Base-by-base conservation (phyloP, 2,797 vertebrate species). In the Sebastes umbrosus region DNA sequence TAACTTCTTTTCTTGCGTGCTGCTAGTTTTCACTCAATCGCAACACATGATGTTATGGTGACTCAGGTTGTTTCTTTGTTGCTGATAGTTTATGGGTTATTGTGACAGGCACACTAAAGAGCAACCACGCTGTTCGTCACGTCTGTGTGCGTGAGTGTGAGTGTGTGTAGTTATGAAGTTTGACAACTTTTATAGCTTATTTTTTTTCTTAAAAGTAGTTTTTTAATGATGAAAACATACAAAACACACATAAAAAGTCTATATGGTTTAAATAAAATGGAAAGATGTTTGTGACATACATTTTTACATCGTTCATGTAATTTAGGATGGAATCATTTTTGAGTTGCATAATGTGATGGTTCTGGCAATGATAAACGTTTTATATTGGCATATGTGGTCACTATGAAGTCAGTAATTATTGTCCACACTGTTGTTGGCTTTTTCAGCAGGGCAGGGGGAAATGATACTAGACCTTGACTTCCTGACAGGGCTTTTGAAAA, bases 401-500 rank as follows among this genome's bases (percentile, higher is more conserved):
- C 32, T 29, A 10, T 72, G 31, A 70, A 34, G 29, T 14, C 8
- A 32, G 13, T 50, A 43, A 66, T 39, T 43, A 66, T 54, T 54
- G 14, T 24, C 14, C n/a, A 71, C 12, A n/a, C 24, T 73, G 18
- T 22, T 12, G 4, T 54, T 43, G 36, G 27, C 13, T 68, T 67
- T 69, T 76, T 69, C 32, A 69, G 31, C 34, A 18, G 59, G 29
- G n/a, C 69, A 29, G 16, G 18, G 29, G 31, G 13, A 18, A 46
- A 31, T 39, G 14, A 69, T 69, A 74, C 7, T 6, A 67, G 46
- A 22, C 14, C 3, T 73, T n/a, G 46, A 62, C 73, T 73, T 80
- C 32, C 52, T 79, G 63, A 81, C 2, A 50, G 43, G 58, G 32
- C 52, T 82, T 77, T 83, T 72, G 10, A 79, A 57, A 79, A 22